Evolutionary conservation across 2,113 vertebrate species (phyloP).

Genomic region (Notiomystis cincta): DNA sequence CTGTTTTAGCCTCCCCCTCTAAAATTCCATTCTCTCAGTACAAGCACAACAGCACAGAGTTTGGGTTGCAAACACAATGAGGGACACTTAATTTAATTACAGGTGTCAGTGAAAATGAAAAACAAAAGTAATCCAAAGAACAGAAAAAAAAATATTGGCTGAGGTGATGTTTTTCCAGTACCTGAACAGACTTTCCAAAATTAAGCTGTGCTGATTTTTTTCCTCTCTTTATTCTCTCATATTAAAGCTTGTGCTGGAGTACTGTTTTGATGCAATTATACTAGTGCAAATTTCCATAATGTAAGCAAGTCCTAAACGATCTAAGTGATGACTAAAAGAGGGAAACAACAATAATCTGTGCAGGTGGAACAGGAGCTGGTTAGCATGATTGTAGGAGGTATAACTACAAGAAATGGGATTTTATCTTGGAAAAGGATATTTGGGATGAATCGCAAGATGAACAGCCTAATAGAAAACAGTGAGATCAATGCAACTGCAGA

Average conservation of each 20-base stretch:
- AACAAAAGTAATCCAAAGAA: slow-evolving; percentile 11
- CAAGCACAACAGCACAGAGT: not conserved
- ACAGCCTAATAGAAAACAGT: not conserved
- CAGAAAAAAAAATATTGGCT: not conserved
- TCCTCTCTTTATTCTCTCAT: not conserved
- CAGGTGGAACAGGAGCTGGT: not conserved
- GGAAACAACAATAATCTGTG: slow-evolving; percentile 2
- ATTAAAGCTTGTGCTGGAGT: not conserved
- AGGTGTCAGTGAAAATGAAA: slow-evolving; percentile 1
- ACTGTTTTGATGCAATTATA: slow-evolving; percentile 31
- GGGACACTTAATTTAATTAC: not conserved
- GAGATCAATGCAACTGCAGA: not conserved
- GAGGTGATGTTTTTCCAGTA: not conserved
- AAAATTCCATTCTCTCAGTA: not conserved
- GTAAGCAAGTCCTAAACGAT: slow-evolving; percentile 13
- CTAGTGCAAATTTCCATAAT: slow-evolving; percentile 17
- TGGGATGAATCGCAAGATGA: not conserved
- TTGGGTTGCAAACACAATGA: not conserved
- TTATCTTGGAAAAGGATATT: not conserved
- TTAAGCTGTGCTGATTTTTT: not conserved
- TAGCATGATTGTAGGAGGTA: not conserved
- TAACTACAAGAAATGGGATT: slow-evolving; percentile 17
- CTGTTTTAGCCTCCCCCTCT: not conserved
- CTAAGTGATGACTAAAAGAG: slow-evolving; percentile 4
- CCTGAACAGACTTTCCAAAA: not conserved